A percentile compares a stretch with the other conserved stretches of the same genome.
Conservation (phyloP, 2,797 vertebrate genomes). For the Rousettus madagascariensis region DNA sequence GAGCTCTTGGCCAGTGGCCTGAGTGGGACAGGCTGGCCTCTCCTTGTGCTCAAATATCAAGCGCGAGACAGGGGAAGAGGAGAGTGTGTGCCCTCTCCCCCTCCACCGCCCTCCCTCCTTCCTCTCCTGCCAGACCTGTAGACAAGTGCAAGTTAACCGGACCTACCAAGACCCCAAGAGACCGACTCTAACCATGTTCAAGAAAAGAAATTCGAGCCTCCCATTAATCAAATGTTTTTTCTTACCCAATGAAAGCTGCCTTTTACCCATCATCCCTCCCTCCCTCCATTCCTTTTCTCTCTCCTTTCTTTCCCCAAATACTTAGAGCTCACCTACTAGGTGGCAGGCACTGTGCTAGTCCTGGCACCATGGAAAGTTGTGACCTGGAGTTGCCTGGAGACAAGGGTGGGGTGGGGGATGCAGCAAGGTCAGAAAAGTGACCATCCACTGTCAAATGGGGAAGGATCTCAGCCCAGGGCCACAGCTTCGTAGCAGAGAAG, state of each 20-base stretch:
- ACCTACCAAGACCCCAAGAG: background rate
- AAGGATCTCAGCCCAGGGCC: background rate
- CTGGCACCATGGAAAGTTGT: background rate
- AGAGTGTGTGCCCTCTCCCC: background rate
- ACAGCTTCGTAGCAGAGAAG: background rate
- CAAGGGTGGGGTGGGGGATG: background rate
- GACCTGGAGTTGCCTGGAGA: background rate
- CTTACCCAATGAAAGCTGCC: background rate
- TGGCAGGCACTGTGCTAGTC: background rate
- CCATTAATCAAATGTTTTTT: background rate
- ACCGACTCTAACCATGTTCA: background rate
- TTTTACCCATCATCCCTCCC: background rate
- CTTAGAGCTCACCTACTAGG: background rate
- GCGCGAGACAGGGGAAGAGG: background rate
- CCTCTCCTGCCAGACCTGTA: background rate
- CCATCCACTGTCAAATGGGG: accelerated
- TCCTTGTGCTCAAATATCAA: background rate
- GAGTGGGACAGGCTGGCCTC: background rate
- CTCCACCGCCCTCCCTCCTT: background rate
- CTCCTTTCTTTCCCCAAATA: background rate
- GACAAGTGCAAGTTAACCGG: background rate
- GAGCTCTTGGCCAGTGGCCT: slow-evolving; percentile 25
- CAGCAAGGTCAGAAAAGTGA: accelerated
- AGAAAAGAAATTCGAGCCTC: slow-evolving; percentile 27
- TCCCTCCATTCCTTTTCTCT: background rate